Evolutionary conservation across 2,797 vertebrate species (phyloP).

Genomic region (Poeciliopsis paucimaculata): DNA sequence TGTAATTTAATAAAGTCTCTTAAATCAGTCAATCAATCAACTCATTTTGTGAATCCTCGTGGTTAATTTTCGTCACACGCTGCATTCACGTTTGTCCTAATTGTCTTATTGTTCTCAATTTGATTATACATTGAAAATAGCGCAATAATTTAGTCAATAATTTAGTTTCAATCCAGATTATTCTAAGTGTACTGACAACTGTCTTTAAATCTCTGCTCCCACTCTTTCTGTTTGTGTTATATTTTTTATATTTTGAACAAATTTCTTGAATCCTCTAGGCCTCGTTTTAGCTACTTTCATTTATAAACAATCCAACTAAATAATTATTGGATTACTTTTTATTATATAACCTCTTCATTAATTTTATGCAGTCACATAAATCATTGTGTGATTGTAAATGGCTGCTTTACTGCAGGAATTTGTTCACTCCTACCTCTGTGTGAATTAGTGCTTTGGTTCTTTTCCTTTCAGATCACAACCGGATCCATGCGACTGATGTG

Average conservation of each 20-base stretch:
- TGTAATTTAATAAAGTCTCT: neutral
- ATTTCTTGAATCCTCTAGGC: neutral
- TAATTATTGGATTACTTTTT: neutral
- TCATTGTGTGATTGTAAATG: neutral
- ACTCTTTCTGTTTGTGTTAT: neutral
- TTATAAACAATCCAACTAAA: neutral
- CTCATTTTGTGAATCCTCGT: neutral
- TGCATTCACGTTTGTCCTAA: neutral
- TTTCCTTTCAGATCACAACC: constrained; percentile 90
- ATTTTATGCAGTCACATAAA: neutral
- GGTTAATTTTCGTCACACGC: neutral
- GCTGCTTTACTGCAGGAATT: neutral
- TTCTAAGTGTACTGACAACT: neutral
- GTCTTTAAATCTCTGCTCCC: neutral
- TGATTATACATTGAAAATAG: neutral
- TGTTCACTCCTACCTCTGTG: neutral
- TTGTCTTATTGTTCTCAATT: neutral
- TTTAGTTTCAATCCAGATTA: neutral
- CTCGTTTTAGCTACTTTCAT: neutral
- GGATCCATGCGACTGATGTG: constrained; percentile 96
- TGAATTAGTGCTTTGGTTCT: constrained; percentile 6
- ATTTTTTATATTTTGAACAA: neutral
- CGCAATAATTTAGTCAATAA: neutral
- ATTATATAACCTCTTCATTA: neutral
- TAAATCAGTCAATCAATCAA: neutral